Percentiles rank a stretch among this genome's conserved stretches.
Conservation (phyloP, 2,888 invertebrate genomes). For the Phyllotreta striolata region DNA sequence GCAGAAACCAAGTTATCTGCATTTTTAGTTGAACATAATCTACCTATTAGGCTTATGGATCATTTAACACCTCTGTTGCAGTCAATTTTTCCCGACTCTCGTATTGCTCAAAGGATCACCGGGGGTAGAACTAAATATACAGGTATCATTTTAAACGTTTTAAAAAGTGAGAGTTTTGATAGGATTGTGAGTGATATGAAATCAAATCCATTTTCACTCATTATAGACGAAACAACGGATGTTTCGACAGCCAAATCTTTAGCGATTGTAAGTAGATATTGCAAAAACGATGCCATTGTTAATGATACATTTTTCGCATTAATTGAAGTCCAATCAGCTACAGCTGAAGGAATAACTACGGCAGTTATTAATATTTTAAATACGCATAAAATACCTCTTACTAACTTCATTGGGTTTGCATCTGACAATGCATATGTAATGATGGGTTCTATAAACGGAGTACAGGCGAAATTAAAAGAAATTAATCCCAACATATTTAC, state of each 20-base stretch:
- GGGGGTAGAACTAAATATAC: constrained; percentile 37
- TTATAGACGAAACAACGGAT: constrained; percentile 48
- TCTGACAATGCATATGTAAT: constrained; percentile 34
- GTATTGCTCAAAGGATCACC: constrained; percentile 40
- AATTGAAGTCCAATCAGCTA: constrained; percentile 12
- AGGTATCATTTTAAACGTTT: constrained; percentile 34
- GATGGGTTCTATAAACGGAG: constrained; percentile 27
- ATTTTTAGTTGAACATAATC: constrained; percentile 43
- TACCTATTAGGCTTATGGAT: constrained; percentile 42
- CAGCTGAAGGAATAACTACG: constrained; percentile 23
- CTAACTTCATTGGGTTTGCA: constrained; percentile 32
- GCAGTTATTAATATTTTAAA: constrained; percentile 12
- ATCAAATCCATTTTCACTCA: constrained; percentile 39
- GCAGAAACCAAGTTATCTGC: constrained; percentile 37
- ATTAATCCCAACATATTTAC: constrained; percentile 20
- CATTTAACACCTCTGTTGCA: constrained; percentile 35
- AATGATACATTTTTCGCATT: constrained; percentile 30
- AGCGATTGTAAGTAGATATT: constrained; percentile 37
- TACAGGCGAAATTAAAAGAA: constrained; percentile 27
- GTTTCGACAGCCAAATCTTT: constrained; percentile 39
- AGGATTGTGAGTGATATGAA: constrained; percentile 28
- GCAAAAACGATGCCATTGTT: constrained; percentile 28
- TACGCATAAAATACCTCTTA: constrained; percentile 18
- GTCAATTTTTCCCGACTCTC: constrained; percentile 38
- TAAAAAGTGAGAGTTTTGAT: constrained; percentile 22